Conservation (phyloP, 2,888 invertebrate genomes). For the Metalampra italica region DNA sequence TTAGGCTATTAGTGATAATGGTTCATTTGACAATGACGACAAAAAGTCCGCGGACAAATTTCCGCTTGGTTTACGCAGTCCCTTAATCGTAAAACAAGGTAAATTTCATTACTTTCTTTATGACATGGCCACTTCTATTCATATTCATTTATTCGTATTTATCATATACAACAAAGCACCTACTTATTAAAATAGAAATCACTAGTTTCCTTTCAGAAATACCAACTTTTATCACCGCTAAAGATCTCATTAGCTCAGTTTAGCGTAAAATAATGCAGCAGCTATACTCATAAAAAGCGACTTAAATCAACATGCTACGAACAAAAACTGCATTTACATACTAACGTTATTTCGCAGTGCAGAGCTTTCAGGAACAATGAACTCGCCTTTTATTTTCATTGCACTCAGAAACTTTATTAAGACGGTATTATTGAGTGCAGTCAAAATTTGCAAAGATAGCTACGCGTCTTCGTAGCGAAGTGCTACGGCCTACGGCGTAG, state of each 20-base stretch:
- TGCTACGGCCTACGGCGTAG: background rate
- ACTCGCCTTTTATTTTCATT: conserved; percentile 2
- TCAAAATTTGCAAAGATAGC: background rate
- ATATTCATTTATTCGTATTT: background rate
- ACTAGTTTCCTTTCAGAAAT: background rate
- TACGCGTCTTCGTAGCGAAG: background rate
- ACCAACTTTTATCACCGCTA: conserved; percentile 9
- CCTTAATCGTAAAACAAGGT: too few species aligned
- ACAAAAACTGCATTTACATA: conserved; percentile 28
- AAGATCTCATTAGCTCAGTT: conserved; percentile 30
- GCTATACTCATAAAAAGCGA: conserved; percentile 21
- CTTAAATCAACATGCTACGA: conserved; percentile 26
- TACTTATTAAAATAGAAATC: background rate
- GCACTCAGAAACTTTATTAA: background rate
- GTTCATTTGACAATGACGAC: too few species aligned
- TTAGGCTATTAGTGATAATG: too few species aligned
- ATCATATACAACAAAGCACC: background rate
- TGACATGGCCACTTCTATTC: too few species aligned
- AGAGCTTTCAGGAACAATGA: conserved; percentile 21
- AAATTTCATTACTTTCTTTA: too few species aligned
- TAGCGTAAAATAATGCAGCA: conserved; percentile 20
- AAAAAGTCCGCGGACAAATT: too few species aligned
- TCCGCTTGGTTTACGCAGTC: too few species aligned
- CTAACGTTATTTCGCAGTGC: conserved; percentile 18
- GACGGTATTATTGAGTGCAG: background rate